Conservation (phyloP, 2,888 invertebrate species). For the Yponomeuta plumbellus region DNA sequence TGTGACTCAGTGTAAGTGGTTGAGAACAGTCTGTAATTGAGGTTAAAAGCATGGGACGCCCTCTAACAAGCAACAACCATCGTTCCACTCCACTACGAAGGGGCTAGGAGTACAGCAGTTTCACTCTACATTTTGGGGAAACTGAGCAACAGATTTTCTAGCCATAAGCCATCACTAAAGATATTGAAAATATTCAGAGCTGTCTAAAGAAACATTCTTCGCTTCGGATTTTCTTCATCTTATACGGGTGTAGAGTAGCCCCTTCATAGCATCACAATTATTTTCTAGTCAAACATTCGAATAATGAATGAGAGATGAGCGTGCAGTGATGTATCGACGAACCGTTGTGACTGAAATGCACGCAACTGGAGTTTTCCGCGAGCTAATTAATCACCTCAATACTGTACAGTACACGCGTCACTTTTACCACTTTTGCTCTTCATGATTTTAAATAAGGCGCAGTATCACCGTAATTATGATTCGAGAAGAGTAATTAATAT, state of each 20-base stretch:
- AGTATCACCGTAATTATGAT: background rate
- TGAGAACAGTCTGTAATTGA: constrained; percentile 6
- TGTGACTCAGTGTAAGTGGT: background rate
- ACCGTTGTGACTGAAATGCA: background rate
- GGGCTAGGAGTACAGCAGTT: background rate
- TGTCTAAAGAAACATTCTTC: too few species aligned
- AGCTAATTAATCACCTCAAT: background rate
- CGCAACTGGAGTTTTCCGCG: background rate
- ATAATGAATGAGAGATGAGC: constrained; percentile 11
- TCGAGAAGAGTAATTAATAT: constrained; percentile 5
- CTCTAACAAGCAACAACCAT: background rate
- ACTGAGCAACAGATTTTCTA: too few species aligned
- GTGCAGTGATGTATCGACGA: background rate
- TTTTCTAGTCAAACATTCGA: constrained; percentile 18
- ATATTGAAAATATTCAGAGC: too few species aligned
- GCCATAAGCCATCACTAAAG: too few species aligned
- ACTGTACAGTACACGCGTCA: background rate
- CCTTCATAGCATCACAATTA: background rate
- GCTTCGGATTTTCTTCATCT: too few species aligned
- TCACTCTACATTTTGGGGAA: too few species aligned
- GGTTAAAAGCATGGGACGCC: constrained; percentile 7
- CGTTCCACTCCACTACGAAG: background rate
- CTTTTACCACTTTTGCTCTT: background rate
- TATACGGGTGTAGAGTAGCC: background rate
- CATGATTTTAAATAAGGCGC: background rate